A percentile compares a stretch with the other conserved stretches of the same genome.
phyloP scores from a whole-genome alignment of 2,888 invertebrate genomes.

The Dicycla oo region DNA sequence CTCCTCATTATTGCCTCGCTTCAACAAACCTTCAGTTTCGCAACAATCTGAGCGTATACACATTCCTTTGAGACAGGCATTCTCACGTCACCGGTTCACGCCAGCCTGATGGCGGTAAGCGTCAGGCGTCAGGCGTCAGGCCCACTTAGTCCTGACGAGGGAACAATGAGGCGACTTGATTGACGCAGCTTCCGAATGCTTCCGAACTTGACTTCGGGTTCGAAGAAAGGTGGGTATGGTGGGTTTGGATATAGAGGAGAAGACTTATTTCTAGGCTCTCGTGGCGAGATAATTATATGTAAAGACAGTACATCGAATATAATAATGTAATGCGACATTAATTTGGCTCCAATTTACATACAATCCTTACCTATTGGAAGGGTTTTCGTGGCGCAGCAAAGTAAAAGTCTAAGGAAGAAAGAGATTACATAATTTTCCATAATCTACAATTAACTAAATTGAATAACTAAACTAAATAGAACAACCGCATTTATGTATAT shows the following conservation, averaged over 20 bases:
- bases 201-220: constrained; percentile 22
- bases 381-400: neutral
- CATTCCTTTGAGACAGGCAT: constrained; percentile 49
- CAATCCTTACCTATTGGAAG: neutral
- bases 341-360: neutral
- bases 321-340: no score
- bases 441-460: no score
- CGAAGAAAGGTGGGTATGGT: constrained; percentile 3
- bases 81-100: constrained; percentile 57
- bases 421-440: no score
- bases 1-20: constrained; percentile 31
- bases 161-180: constrained; percentile 59
- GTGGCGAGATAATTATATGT: neutral
- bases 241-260: neutral
- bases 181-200: constrained; percentile 40
- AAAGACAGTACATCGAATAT: no score
- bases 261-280: neutral
- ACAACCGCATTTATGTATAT: no score
- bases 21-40: neutral
- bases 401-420: neutral
- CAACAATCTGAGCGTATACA: constrained; percentile 38
- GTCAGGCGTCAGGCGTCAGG: constrained; percentile 44
- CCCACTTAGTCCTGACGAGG: constrained; percentile 62
- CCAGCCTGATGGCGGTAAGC: constrained; percentile 39
- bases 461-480: no score